Evolutionary conservation across 2,888 invertebrate genomes (phyloP).

Genomic region (Ormia ochracea): DNA sequence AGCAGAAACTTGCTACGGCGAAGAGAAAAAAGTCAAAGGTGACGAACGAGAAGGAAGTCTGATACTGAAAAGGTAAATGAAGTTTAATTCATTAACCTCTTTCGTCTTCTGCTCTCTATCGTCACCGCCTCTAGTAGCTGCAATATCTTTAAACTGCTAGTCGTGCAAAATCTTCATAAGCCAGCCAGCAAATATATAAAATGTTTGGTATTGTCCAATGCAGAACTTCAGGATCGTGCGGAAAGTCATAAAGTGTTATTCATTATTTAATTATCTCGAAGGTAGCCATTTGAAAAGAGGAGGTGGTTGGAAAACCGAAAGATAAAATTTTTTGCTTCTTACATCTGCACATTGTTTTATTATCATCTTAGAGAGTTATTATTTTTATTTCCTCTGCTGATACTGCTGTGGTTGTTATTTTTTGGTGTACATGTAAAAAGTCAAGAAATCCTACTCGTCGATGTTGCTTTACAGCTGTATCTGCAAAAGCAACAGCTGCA

Average conservation of each 20-base stretch:
- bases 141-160: neutral
- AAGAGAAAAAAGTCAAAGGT: constrained; percentile 5
- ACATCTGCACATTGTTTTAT: constrained; percentile 52
- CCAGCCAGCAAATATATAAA: neutral
- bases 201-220: neutral
- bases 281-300: neutral
- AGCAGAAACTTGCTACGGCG: neutral
- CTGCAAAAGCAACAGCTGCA: constrained; percentile 18
- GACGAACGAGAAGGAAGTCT: neutral
- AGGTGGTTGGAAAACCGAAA: neutral
- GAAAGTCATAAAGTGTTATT: constrained; percentile 7
- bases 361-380: constrained; percentile 34
- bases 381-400: neutral
- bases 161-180: neutral
- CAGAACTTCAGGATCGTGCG: neutral
- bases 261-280: neutral
- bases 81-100: constrained; percentile 12
- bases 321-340: constrained; percentile 34
- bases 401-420: neutral
- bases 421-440: constrained; percentile 1
- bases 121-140: neutral
- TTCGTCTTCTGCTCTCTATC: neutral
- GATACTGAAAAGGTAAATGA: neutral
- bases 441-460: neutral
- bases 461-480: neutral